Evolutionary conservation across 2,797 vertebrate genomes (phyloP), one percentile per base, ranked within the genome.

Genomic region (Limosa lapponica): DNA sequence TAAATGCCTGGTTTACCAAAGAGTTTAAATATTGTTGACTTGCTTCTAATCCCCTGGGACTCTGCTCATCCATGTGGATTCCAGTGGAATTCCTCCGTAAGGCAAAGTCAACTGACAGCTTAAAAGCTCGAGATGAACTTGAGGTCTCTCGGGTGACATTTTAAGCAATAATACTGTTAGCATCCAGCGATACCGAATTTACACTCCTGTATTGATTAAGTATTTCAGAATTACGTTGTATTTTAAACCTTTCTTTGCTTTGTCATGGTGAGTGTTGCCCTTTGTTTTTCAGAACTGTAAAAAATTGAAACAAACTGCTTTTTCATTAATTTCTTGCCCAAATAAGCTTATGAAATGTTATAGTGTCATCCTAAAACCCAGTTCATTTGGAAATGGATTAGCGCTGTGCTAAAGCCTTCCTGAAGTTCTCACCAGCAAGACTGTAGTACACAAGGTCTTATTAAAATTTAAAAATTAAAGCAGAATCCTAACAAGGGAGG

Each of bases 21-120:
- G 90, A 80, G 59, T 93, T 90, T 93, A 94, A 90, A 95, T 94
- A 80, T 75, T 93, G 91, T 95, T 96, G 94, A 90, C 85, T 95
- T 83, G 44, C 51, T 82, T 74, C 64, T 96, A 89, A 95, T 93
- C 91, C 88, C 62, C 49, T 43, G 77, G 23, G 90, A 61, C 24
- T 84, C 52, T 51, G 28, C 46, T 94, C 70, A 43, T 91, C 94
- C 67, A 1, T 71, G 81, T 84, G 93, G 88, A 92, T 95, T 95
- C 82, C 80, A 34, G 81, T 72, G 90, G 93, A 94, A 95, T 96
- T 95, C 83, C 64, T 92, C 59, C 48, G 8, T 34, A 34, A 72
- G 51, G 82, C 92, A 69, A 59, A 67, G 70, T 28, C 66, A 90
- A 58, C 83, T 59, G 75, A 82, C 84, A 94, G 93, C 82, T 91